Evolutionary conservation across 2,797 vertebrate species (phyloP).

Genomic region (Taenioides sp.): DNA sequence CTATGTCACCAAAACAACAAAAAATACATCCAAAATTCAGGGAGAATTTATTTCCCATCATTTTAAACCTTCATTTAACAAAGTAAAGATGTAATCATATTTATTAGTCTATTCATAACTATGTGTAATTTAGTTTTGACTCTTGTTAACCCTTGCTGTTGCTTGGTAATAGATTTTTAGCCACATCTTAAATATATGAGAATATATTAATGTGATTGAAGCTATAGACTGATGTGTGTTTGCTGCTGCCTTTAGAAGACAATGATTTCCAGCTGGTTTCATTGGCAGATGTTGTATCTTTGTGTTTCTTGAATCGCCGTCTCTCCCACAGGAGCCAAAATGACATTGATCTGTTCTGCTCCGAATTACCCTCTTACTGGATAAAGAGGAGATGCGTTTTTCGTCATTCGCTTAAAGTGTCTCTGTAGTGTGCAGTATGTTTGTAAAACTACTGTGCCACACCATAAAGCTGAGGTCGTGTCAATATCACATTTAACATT

Average conservation of each 20-base stretch:
- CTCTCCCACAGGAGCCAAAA: conserved; percentile 5
- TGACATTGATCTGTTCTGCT: conserved; percentile 13
- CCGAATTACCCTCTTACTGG: conserved; percentile 1
- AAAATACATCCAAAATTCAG: too few species aligned
- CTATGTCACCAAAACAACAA: too few species aligned
- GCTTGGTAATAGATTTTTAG: too few species aligned
- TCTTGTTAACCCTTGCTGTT: too few species aligned
- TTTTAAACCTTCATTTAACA: too few species aligned
- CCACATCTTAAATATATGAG: too few species aligned
- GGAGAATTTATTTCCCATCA: too few species aligned
- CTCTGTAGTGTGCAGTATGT: neutral
- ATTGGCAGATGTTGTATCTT: neutral
- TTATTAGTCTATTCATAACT: too few species aligned
- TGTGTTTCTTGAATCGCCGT: neutral
- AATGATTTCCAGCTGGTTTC: conserved; percentile 8
- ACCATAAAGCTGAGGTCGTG: too few species aligned
- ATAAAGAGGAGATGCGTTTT: conserved; percentile 7
- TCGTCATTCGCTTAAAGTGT: neutral
- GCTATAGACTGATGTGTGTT: conserved; percentile 1
- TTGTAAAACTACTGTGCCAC: neutral
- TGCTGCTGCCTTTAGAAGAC: neutral
- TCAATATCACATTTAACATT: neutral
- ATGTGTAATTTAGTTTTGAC: too few species aligned
- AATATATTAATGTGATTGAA: too few species aligned
- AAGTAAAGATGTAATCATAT: too few species aligned